Evolutionary conservation across 2,797 vertebrate genomes (phyloP), one percentile per base, ranked within the genome.

Genomic region (Limnodromus scolopaceus): DNA sequence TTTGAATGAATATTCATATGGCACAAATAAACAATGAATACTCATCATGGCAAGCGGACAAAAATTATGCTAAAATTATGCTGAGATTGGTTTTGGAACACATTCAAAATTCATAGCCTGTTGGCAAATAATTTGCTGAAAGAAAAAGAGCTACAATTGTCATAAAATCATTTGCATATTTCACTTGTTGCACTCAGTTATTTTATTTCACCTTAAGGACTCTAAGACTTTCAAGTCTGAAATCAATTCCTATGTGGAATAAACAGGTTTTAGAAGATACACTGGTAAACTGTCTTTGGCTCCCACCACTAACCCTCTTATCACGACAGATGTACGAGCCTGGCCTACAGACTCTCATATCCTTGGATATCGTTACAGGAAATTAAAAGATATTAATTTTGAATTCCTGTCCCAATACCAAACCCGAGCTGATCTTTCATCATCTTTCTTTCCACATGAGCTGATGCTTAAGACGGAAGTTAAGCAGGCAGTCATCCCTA

Each of bases 1-100:
- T 76, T 82, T 92, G 51, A 89, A 96, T 94, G 79, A 94, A 95
- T 95, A 96, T 96, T 97, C 89, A 95, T 86, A 66, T 17, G 43
- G 66, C 0, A 0, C 65, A 92, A 94, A 91, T 92, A 96, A 96
- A 94, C 77, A 93, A 76, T 86, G 83, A 95, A 76, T 91, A 93
- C 69, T 89, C 49, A 72, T 83, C 64, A 41, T 81, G 79, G 87
- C 54, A 95, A 86, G 79, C 54, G 90, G 78, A 95, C 85, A 89
- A 81, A 89, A 90, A 90, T 86, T 89, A 95, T 90, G 91, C 91
- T 91, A 93, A 94, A 95, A 97, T 93, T 57, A 68, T 90, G 76
- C 69, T 86, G 91, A 87, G 83, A 90, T 78, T 88, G 61, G 36
- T 63, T 92, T 92, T 94, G 89, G 87, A 96, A 69, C 43, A 86